A percentile compares a stretch with the other conserved stretches of the same genome.
phyloP scores from a whole-genome alignment of 2,797 vertebrate genomes.

The Xiphorhynchus erythropygius region DNA sequence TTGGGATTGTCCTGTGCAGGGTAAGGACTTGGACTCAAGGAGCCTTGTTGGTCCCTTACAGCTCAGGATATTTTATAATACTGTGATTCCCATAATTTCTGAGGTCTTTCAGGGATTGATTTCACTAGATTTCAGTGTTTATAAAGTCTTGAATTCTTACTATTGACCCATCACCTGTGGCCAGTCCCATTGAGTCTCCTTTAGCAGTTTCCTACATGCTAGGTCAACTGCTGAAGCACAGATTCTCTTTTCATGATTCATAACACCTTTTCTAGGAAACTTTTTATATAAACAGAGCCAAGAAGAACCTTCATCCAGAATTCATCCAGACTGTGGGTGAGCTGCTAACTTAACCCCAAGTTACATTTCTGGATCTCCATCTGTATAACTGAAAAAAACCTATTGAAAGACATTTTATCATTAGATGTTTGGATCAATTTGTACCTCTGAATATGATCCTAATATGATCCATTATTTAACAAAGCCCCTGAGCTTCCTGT shows the following conservation, averaged over 20 bases:
- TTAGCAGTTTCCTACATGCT: neutral
- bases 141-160: neutral
- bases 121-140: neutral
- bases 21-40: neutral
- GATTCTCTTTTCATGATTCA: neutral
- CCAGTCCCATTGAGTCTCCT: neutral
- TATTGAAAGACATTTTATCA: neutral
- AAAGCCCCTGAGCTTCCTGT: neutral
- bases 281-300: neutral
- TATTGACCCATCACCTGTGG: neutral
- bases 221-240: neutral
- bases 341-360: neutral
- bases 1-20: neutral
- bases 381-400: neutral
- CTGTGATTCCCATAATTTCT: neutral
- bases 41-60: neutral
- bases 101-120: neutral
- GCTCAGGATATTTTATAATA: neutral
- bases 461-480: neutral
- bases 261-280: neutral
- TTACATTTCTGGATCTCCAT: neutral
- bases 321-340: neutral
- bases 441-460: neutral
- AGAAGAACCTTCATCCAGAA: neutral
- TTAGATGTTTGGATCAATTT: neutral